Percentiles rank a stretch among this genome's conserved stretches.
Evolutionary conservation across 2,888 invertebrate genomes (phyloP).

Genomic region (Ophion obscuratus): DNA sequence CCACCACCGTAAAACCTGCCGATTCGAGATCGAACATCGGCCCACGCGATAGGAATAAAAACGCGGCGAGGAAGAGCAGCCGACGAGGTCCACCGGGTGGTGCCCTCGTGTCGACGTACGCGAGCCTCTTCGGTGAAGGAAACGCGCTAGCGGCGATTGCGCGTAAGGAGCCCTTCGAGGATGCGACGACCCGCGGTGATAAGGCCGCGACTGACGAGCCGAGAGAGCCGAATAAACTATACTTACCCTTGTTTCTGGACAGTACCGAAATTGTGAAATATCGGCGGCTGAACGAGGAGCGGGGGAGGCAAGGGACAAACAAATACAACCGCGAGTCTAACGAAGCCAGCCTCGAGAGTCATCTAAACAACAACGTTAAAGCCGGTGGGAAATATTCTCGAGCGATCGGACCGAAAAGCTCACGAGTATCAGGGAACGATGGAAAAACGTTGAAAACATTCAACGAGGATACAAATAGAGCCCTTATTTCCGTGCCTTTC

Average conservation of each 20-base stretch:
- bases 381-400: conserved; percentile 21
- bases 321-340: conserved; percentile 47
- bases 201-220: neutral
- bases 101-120: conserved; percentile 57
- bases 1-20: too few relatives aligned
- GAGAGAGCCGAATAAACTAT: conserved; percentile 25
- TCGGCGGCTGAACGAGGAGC: neutral
- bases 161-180: neutral
- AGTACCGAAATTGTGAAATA: conserved; percentile 45
- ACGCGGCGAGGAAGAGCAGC: neutral
- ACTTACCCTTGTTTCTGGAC: conserved; percentile 55
- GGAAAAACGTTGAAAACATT: conserved; percentile 1
- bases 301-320: conserved; percentile 25
- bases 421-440: conserved; percentile 20
- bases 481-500: conserved; percentile 80
- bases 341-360: conserved; percentile 24
- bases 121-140: conserved; percentile 43
- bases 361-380: conserved; percentile 4
- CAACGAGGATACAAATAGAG: conserved; percentile 32
- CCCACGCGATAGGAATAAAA: too few relatives aligned
- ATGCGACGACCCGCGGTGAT: neutral
- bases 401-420: conserved; percentile 19
- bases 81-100: conserved; percentile 27
- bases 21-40: too few relatives aligned
- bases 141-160: conserved; percentile 5